Evolutionary conservation across 2,113 vertebrate species (phyloP), one percentile per base, ranked within the genome.

Genomic region (Podocnemis expansa): DNA sequence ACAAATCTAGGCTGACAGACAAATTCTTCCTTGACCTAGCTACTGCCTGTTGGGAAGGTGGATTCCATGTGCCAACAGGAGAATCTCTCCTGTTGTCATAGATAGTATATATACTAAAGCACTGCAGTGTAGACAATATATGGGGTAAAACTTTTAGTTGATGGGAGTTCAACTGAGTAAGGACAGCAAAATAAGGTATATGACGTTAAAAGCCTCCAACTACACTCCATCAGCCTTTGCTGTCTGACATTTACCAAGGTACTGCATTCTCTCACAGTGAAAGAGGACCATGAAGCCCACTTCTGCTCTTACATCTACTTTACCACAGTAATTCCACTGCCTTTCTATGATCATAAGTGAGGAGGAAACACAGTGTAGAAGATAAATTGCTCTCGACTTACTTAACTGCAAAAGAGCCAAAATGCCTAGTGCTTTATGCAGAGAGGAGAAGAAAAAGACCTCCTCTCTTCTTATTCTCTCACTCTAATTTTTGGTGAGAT

Each of bases 161-260:
- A 31, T 58, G 84, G 75, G 49, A 86, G 21, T 91, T 93, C 90
- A 84, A 85, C 45, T 34, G 56, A 90, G 75, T n/a, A 80, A 78
- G 90, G 90, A 55, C 12, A 0, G 54, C 80, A 90, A 93, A 87
- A 93, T 95, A 93, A 96, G 83, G 49, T 41, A 76, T 75, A 85
- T 41, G 94, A 58, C 56, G 31, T 0, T 1, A 12, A 86, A 95
- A 94, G 78, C 95, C 81, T 80, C 27, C 58, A 29, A 8, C 45
- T 84, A 4, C 52, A 45, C 21, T 49, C 34, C 47, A 25, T 56
- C 80, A 95, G 47, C 34, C 38, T 52, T 41, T 87, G 10, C 54
- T 47, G 75, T 14, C 22, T 45, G 43, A 58, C 80, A 47, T 81
- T 75, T 88, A 95, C 86, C 83, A 94, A 90, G 78, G 76, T 43